Evolutionary conservation across 2,797 vertebrate species (phyloP).

Genomic region (Monodelphis domestica): DNA sequence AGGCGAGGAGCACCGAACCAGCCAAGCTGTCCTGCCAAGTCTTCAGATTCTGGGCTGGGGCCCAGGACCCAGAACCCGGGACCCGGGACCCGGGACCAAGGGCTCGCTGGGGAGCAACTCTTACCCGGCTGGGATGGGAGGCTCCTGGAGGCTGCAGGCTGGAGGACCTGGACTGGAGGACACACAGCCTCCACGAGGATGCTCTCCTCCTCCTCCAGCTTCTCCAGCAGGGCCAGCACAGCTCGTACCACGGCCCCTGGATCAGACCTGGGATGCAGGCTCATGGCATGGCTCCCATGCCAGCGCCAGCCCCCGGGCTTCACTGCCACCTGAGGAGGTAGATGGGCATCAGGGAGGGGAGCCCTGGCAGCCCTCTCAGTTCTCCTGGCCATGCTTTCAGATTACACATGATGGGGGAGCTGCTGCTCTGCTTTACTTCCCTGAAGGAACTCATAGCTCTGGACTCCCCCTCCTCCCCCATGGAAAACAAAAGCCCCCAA

Average conservation of each 20-base stretch:
- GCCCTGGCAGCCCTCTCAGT: neutral
- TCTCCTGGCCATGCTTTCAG: no score
- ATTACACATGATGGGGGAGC: no score
- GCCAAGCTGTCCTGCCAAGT: neutral
- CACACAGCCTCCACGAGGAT: slow-evolving; percentile 86
- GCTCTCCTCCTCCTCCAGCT: slow-evolving; percentile 85
- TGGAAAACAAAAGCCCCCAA: neutral
- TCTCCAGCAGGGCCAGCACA: slow-evolving; percentile 75
- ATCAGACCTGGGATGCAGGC: slow-evolving; percentile 68
- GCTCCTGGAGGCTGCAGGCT: slow-evolving; percentile 29
- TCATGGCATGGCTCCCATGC: slow-evolving; percentile 59
- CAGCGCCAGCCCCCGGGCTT: slow-evolving; percentile 82
- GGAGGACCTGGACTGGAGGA: slow-evolving; percentile 76
- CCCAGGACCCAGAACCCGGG: no score
- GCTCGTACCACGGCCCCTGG: slow-evolving; percentile 72
- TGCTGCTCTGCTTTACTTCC: no score
- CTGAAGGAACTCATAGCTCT: no score
- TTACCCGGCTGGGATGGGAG: slow-evolving; percentile 74
- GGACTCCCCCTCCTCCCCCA: neutral
- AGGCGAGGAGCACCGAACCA: neutral
- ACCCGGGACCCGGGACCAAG: no score
- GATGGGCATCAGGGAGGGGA: neutral
- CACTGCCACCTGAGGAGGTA: slow-evolving; percentile 81
- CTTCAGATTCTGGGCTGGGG: neutral
- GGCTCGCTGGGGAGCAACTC: slow-evolving; percentile 9